Conservation (phyloP, 1,140 invertebrate species). For the Tenebrio molitor region DNA sequence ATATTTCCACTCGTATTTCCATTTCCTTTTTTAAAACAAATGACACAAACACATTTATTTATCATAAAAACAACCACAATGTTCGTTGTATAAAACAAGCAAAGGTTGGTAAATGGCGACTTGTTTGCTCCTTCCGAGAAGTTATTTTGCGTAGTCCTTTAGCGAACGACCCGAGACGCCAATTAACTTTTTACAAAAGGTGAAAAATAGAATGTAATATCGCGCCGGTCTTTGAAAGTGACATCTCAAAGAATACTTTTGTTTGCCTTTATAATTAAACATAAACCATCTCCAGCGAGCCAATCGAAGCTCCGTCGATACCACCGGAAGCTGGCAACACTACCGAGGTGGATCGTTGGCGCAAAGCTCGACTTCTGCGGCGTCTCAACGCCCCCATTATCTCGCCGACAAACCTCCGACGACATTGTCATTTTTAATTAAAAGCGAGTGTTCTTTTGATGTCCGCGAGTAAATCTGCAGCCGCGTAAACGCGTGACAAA, state of each 20-base stretch:
- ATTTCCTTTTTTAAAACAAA: too few relatives aligned
- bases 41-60: too few relatives aligned
- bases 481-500: constrained; percentile 33
- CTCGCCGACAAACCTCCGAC: constrained; percentile 2
- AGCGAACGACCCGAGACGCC: not conserved
- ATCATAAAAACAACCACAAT: too few relatives aligned
- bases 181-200: constrained; percentile 25
- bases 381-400: constrained; percentile 26
- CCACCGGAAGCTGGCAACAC: not conserved
- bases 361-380: constrained; percentile 16
- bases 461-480: constrained; percentile 27
- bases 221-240: constrained; percentile 1
- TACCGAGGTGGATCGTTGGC: constrained; percentile 4
- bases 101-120: too few relatives aligned
- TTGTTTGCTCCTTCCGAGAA: too few relatives aligned
- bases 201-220: constrained; percentile 1
- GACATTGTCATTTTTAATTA: constrained; percentile 35
- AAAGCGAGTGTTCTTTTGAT: constrained; percentile 35
- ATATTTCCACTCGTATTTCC: too few relatives aligned
- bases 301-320: constrained; percentile 7
- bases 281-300: not conserved
- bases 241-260: constrained; percentile 1
- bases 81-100: too few relatives aligned
- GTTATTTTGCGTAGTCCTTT: not conserved
- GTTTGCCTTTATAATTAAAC: constrained; percentile 21